Percentiles rank a stretch among this genome's conserved stretches.
phyloP scores from a whole-genome alignment of 2,888 invertebrate species.

The Trachelus troglodyta region DNA sequence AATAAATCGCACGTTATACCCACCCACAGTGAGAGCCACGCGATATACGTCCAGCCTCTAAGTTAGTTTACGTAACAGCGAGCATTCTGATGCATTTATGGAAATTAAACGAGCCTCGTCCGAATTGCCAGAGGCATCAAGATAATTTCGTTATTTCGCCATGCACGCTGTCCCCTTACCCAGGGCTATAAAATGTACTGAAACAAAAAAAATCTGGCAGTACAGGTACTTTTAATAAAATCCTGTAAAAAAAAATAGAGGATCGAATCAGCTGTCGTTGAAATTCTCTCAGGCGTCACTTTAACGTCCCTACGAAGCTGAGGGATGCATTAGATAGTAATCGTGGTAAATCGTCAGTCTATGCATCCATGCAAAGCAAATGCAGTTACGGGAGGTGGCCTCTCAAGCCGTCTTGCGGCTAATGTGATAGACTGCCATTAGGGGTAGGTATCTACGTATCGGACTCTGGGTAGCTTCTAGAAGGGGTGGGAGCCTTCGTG shows the following conservation, averaged over 20 bases:
- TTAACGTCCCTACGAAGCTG: neutral
- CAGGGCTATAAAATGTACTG: neutral
- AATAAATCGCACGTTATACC: slow-evolving; percentile 50
- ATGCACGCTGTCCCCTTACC: neutral
- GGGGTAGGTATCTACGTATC: slow-evolving; percentile 26
- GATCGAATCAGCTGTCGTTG: neutral
- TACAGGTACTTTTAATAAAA: neutral
- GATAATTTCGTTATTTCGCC: slow-evolving; percentile 43
- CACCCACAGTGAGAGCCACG: slow-evolving; percentile 16
- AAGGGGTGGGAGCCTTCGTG: neutral
- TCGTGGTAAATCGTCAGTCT: slow-evolving; percentile 45
- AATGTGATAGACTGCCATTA: slow-evolving; percentile 60
- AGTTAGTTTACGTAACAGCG: slow-evolving; percentile 49
- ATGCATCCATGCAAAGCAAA: slow-evolving; percentile 42
- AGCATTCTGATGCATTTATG: slow-evolving; percentile 54
- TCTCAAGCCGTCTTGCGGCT: slow-evolving; percentile 51
- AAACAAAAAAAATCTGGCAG: neutral
- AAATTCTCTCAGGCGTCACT: neutral
- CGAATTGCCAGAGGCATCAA: slow-evolving; percentile 45
- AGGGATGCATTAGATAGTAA: neutral
- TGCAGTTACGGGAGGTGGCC: slow-evolving; percentile 46
- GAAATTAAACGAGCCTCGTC: slow-evolving; percentile 51
- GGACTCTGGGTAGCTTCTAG: neutral
- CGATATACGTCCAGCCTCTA: slow-evolving; percentile 32
- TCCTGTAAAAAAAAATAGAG: neutral